Evolutionary conservation across 2,113 vertebrate species (phyloP).

Genomic region (Typhlomys cinereus): DNA sequence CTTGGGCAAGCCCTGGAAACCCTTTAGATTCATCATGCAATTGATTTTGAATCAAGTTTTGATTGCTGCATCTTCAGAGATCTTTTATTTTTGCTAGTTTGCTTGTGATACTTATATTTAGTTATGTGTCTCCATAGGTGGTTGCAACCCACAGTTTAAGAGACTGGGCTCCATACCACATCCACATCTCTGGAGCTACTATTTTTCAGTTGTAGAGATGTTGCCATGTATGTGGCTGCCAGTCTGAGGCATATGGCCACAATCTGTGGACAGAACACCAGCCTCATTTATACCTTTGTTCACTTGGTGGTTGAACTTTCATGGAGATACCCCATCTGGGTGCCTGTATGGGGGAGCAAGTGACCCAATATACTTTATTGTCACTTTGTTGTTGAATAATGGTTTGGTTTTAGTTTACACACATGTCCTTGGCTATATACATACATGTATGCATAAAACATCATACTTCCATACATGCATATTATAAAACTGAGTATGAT

Average conservation of each 20-base stretch:
- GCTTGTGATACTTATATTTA: not conserved
- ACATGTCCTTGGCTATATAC: not conserved
- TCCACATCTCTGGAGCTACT: not conserved
- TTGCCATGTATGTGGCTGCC: not conserved
- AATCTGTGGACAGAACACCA: not conserved
- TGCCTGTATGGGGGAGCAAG: not conserved
- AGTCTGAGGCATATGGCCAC: not conserved
- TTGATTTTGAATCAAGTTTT: not conserved
- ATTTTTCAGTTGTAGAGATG: not conserved
- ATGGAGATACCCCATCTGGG: not conserved
- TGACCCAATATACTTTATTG: not conserved
- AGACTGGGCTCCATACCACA: not conserved
- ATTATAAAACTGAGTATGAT: not conserved
- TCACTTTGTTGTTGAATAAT: slow-evolving; percentile 19
- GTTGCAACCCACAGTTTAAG: not conserved
- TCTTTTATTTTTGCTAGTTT: not conserved
- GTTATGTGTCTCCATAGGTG: not conserved
- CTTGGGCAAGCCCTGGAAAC: not conserved
- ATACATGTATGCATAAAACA: too few species aligned
- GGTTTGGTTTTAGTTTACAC: not conserved
- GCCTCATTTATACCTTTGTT: not conserved
- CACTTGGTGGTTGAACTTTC: not conserved
- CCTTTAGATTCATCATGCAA: not conserved
- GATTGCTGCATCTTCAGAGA: not conserved
- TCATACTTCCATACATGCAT: too few species aligned